Conservation (phyloP, 2,113 vertebrate genomes). For the Theropithecus gelada region DNA sequence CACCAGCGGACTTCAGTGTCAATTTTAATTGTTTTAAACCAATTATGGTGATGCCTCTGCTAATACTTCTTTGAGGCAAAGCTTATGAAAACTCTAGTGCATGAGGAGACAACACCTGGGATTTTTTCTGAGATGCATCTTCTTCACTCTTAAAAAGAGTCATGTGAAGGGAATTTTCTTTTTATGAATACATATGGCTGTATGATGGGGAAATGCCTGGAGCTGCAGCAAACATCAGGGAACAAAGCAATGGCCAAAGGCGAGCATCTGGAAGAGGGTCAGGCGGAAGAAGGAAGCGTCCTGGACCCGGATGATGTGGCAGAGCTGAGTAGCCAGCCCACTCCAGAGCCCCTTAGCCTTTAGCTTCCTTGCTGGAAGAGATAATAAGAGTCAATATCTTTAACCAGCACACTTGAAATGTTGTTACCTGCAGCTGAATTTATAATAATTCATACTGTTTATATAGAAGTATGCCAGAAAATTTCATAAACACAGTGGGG, state of each 20-base stretch:
- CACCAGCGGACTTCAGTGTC: rapidly evolving
- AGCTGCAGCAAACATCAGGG: not conserved
- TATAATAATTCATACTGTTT: not conserved
- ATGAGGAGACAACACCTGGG: not conserved
- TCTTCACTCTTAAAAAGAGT: not conserved
- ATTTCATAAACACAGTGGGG: not conserved
- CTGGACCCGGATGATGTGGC: too few relatives aligned
- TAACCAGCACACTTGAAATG: not conserved
- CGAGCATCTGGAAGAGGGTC: not conserved
- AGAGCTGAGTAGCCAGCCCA: too few relatives aligned
- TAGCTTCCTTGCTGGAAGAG: too few relatives aligned
- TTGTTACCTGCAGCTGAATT: not conserved
- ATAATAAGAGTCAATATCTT: not conserved
- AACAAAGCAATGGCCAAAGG: not conserved
- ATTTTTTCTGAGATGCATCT: not conserved
- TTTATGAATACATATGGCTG: not conserved
- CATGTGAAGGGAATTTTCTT: not conserved
- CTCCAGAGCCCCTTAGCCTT: too few relatives aligned
- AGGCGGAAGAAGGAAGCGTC: rapidly evolving
- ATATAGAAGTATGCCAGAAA: not conserved
- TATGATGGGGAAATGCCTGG: not conserved
- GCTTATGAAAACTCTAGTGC: not conserved
- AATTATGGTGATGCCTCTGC: not conserved
- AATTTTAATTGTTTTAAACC: not conserved
- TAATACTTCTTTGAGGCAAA: not conserved